Evolutionary conservation across 2,113 vertebrate species (phyloP), one percentile per base, ranked within the genome.

Genomic region (Ardeotis arabs): DNA sequence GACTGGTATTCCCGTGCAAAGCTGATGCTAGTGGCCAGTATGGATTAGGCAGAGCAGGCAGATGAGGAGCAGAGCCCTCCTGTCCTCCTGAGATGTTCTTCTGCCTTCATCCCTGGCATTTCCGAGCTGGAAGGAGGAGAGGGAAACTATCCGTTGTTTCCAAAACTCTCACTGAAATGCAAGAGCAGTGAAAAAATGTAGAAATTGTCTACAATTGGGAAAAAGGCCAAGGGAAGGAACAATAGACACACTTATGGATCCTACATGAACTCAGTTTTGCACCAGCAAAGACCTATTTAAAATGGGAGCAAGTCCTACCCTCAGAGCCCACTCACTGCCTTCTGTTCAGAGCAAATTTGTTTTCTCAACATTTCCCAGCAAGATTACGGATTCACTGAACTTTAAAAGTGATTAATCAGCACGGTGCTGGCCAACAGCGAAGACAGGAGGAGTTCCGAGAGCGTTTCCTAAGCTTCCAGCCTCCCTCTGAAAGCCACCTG

Each of bases 391-490:
- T 73, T 59, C 67, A n/a, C 15, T 81, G 60, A 92, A 64, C 52
- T 84, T 81, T 56, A 39, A 16, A 90, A 69, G 28, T 28, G 41
- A 76, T 89, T 89, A 58, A 93, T 58, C 73, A 81, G 37, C 81
- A 70, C 20, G 22, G 29, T 28, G 27, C 55, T 74, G 59, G n/a
- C 64, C 1, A 0, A 12, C 22, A 75, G 60, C 4, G 2, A 39
- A 84, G 77, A 52, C 64, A 93, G 44, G 23, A 87, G 33, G 0
- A 0, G 23, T 55, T 91, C 80, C 0, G 1, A 63, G 45, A 58
- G 35, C 49, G 35, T 62, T 82, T 92, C 29, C 33, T 47, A 49
- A 50, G 29, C 74, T 76, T 27, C 25, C 70, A 73, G 22, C 24
- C 15, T 64, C 31, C 44, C 33, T 79, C 27, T 59, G 47, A 78